Percentiles rank a stretch among this genome's conserved stretches.
Conservation (phyloP, 2,113 vertebrate species). For the Myotis yumanensis region DNA sequence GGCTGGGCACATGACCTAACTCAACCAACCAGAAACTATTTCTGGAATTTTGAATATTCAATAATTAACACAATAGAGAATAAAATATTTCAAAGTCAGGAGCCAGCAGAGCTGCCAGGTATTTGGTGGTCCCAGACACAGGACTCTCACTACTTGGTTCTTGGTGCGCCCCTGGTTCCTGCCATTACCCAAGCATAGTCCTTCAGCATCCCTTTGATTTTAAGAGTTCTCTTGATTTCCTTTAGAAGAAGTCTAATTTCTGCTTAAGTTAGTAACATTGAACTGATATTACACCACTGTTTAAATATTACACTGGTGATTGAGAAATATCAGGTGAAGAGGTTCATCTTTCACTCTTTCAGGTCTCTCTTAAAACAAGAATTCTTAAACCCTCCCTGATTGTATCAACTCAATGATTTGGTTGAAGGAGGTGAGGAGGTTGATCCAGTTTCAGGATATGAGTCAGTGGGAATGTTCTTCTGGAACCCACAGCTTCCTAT, state of each 20-base stretch:
- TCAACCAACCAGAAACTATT: background rate
- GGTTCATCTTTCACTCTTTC: background rate
- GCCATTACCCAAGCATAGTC: background rate
- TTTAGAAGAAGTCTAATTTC: background rate
- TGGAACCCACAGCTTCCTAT: background rate
- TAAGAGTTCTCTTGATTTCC: background rate
- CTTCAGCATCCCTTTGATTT: background rate
- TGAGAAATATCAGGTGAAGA: background rate
- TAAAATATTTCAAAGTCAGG: background rate
- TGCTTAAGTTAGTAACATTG: background rate
- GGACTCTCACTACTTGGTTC: background rate
- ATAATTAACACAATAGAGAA: background rate
- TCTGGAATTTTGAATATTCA: background rate
- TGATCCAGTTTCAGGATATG: background rate
- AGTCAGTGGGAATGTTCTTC: background rate
- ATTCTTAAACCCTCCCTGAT: background rate
- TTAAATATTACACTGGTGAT: background rate
- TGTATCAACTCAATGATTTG: background rate
- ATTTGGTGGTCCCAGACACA: background rate
- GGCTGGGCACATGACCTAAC: background rate
- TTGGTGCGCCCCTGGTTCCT: background rate
- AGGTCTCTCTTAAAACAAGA: background rate
- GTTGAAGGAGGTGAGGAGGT: background rate
- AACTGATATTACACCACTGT: background rate
- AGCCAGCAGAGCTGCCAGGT: background rate